These are phyloP conservation scores for Stenodema calcarata DNA, from an alignment of 2,888 invertebrate genomes.

Conservation along the genomic window DNA sequence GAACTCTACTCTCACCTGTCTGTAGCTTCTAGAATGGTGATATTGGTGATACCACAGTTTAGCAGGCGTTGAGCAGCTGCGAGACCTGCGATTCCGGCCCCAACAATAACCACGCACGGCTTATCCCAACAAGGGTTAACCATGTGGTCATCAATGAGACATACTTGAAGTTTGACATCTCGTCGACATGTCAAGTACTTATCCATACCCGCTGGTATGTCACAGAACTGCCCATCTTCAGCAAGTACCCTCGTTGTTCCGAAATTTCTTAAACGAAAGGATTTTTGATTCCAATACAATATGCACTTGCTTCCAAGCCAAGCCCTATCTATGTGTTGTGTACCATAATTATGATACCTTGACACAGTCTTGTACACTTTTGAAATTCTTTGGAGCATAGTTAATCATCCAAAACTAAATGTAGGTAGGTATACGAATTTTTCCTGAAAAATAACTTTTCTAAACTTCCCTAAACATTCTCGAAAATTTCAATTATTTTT, in stretches of 20 bases:
- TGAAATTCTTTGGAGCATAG: too few relatives aligned
- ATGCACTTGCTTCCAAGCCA: too few relatives aligned
- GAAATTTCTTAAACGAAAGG: not conserved
- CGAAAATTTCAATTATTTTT: too few relatives aligned
- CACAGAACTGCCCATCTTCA: conserved; percentile 15
- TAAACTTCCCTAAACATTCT: too few relatives aligned
- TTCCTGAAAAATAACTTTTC: too few relatives aligned
- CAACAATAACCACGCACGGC: conserved; percentile 77
- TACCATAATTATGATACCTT: too few relatives aligned
- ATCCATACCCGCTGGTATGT: conserved; percentile 23
- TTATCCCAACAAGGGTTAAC: conserved; percentile 62
- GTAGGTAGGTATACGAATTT: too few relatives aligned
- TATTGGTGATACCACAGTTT: conserved; percentile 76
- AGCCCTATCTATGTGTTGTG: too few relatives aligned
- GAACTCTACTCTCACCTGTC: conserved; percentile 65
- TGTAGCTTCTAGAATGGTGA: conserved; percentile 77
- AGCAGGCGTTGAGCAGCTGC: conserved; percentile 78
- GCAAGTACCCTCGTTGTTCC: not conserved
- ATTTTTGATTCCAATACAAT: too few relatives aligned
- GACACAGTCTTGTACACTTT: too few relatives aligned
- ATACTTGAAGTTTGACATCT: conserved; percentile 42
- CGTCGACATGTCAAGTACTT: conserved; percentile 45
- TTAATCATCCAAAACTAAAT: too few relatives aligned
- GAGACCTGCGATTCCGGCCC: conserved; percentile 81
- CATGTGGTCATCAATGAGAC: conserved; percentile 49